Evolutionary conservation across 2,888 invertebrate species (phyloP).

Genomic region (Drosophila neutralis): DNA sequence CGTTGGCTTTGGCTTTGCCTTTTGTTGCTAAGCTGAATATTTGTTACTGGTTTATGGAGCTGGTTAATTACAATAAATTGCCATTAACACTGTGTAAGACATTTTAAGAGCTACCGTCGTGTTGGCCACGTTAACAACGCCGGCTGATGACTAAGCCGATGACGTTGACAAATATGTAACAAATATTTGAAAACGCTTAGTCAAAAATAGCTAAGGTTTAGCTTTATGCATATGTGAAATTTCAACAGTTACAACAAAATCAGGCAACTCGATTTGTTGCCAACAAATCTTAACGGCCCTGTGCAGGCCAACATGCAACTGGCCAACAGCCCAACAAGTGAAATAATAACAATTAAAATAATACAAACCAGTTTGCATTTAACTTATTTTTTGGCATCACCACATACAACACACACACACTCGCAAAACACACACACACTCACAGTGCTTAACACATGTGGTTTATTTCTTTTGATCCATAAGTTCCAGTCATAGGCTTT

Average conservation of each 20-base stretch:
- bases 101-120: slow-evolving; percentile 20
- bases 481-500: slow-evolving; percentile 69
- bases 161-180: slow-evolving; percentile 48
- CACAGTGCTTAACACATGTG: slow-evolving; percentile 19
- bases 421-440: background rate
- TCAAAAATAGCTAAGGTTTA: slow-evolving; percentile 27
- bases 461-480: slow-evolving; percentile 57
- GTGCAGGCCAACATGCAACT: slow-evolving; percentile 30
- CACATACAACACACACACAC: slow-evolving; percentile 6
- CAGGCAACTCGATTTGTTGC: slow-evolving; percentile 17
- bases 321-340: slow-evolving; percentile 55
- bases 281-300: slow-evolving; percentile 50
- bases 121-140: slow-evolving; percentile 19
- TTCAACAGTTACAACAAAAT: slow-evolving; percentile 33
- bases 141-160: slow-evolving; percentile 27
- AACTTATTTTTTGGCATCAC: slow-evolving; percentile 63
- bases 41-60: slow-evolving; percentile 34
- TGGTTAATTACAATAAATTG: slow-evolving; percentile 50
- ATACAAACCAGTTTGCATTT: slow-evolving; percentile 72
- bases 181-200: slow-evolving; percentile 49
- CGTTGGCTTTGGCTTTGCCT: slow-evolving; percentile 23
- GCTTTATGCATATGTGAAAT: slow-evolving; percentile 33
- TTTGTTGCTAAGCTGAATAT: slow-evolving; percentile 32
- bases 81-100: slow-evolving; percentile 34
- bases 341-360: slow-evolving; percentile 77